A percentile compares a stretch with the other conserved stretches of the same genome.
phyloP scores from a whole-genome alignment of 2,888 invertebrate genomes.

The Lissonota sp. region DNA sequence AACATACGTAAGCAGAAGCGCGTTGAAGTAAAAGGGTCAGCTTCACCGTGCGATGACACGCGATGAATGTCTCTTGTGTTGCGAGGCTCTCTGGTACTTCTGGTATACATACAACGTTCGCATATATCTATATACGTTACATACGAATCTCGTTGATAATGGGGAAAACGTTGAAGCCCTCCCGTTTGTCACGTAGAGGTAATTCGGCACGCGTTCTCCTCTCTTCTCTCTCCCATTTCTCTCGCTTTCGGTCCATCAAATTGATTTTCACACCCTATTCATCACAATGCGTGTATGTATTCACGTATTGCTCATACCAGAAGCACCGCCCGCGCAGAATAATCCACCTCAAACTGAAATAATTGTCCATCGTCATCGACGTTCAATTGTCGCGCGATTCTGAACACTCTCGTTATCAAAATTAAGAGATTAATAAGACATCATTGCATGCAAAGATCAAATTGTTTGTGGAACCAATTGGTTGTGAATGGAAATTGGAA shows the following conservation, averaged over 20 bases:
- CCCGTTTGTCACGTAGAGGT: conserved; percentile 83
- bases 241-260: conserved; percentile 77
- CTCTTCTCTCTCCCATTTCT: conserved; percentile 64
- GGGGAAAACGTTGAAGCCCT: conserved; percentile 82
- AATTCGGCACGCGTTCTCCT: conserved; percentile 83
- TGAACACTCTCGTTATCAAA: not conserved
- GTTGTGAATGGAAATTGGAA: not conserved
- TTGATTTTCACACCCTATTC: conserved; percentile 80
- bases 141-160: conserved; percentile 80
- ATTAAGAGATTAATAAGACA: not conserved
- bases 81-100: conserved; percentile 1
- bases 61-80: conserved; percentile 11
- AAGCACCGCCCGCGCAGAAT: conserved; percentile 42
- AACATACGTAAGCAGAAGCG: not conserved
- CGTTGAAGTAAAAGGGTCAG: conserved; percentile 19
- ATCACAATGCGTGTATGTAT: conserved; percentile 32
- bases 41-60: conserved; percentile 14
- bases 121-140: conserved; percentile 19
- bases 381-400: conserved; percentile 41
- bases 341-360: conserved; percentile 34
- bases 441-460: not conserved
- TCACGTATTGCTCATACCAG: conserved; percentile 11
- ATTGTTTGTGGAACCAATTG: not conserved
- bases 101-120: not conserved
- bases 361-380: conserved; percentile 30